A percentile compares a stretch with the other conserved stretches of the same genome.
Evolutionary conservation across 2,888 invertebrate genomes (phyloP).

Genomic region (Trimorus sp.): DNA sequence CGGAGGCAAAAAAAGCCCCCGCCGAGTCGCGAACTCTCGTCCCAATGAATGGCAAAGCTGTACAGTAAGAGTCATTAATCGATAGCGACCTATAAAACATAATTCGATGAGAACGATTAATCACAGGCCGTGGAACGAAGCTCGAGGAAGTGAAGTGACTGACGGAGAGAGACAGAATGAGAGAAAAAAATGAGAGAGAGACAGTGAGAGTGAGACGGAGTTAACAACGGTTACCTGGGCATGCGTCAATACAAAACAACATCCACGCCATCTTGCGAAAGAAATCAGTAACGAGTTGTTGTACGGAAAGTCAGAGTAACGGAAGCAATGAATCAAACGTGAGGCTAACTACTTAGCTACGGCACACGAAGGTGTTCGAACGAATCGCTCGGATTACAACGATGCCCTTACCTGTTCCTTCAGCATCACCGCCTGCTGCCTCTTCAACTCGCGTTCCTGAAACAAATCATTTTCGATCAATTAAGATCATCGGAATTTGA

Average conservation of each 20-base stretch:
- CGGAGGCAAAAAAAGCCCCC: constrained; percentile 9
- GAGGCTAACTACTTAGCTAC: constrained; percentile 70
- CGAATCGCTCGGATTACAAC: background rate
- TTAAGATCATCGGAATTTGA: no score
- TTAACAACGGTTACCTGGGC: constrained; percentile 15
- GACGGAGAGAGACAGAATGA: constrained; percentile 4
- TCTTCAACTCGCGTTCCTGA: constrained; percentile 94
- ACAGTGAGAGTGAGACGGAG: background rate
- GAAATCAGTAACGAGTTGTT: constrained; percentile 24
- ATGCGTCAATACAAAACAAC: constrained; percentile 46
- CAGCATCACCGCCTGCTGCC: constrained; percentile 93
- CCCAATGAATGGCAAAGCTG: constrained; percentile 39
- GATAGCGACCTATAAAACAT: constrained; percentile 36
- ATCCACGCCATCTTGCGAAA: constrained; percentile 31
- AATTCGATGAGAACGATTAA: constrained; percentile 33
- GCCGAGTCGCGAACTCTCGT: constrained; percentile 5
- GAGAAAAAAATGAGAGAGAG: background rate
- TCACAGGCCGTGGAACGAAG: background rate
- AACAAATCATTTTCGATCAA: constrained; percentile 24
- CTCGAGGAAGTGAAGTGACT: background rate
- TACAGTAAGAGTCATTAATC: constrained; percentile 21
- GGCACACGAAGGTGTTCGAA: constrained; percentile 66
- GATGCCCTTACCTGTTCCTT: constrained; percentile 92
- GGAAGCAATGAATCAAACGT: constrained; percentile 71
- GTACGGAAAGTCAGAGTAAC: constrained; percentile 43